Evolutionary conservation across 2,888 invertebrate species (phyloP), one percentile per base, ranked within the genome.

Genomic region (Drosophila prostipennis): DNA sequence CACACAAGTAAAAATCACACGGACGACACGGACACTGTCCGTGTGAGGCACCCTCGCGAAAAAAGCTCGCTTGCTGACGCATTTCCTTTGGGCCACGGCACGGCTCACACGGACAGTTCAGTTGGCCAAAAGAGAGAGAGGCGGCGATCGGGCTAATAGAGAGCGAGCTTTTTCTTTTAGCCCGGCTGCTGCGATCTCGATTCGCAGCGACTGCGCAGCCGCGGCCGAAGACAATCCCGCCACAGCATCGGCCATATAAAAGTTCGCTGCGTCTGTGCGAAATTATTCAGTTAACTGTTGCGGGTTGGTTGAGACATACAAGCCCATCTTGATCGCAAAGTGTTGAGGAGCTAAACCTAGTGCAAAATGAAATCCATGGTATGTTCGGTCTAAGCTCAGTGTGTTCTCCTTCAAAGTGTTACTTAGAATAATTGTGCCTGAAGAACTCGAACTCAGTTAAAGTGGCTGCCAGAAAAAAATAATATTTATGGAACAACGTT

Each of bases 261-360:
- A 92, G 92, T 91, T 89, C 75, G 90, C 74, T 85, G 78, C 79
- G 82, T 81, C 81, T 84, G 79, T 86, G 85, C 89, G 80, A 91
- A 91, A 90, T 89, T 91, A 92, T 92, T 91, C 91, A 92, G 91
- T 92, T 86, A 91, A 87, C 90, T 88, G 86, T 91, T 91, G 90
- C 90, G 91, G 91, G 89, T 91, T 91, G 91, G 90, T 91, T 89
- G 89, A 89, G 87, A 85, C 80, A 81, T 89, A 90, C 76, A 77
- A 71, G 49, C 69, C 74, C 71, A 71, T 83, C 78, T 80, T 72
- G 72, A 71, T 61, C 63, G 61, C 72, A 72, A 71, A 71, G 69
- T 75, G 74, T 76, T 72, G 54, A 74, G 53, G 37, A 70, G 48
- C 70, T 52, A 72, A 68, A 48, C 64, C 64, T 73, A 87, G 80